These are phyloP conservation scores for Polydrusus cervinus DNA, from an alignment of 2,888 invertebrate species.

Conservation along the genomic window DNA sequence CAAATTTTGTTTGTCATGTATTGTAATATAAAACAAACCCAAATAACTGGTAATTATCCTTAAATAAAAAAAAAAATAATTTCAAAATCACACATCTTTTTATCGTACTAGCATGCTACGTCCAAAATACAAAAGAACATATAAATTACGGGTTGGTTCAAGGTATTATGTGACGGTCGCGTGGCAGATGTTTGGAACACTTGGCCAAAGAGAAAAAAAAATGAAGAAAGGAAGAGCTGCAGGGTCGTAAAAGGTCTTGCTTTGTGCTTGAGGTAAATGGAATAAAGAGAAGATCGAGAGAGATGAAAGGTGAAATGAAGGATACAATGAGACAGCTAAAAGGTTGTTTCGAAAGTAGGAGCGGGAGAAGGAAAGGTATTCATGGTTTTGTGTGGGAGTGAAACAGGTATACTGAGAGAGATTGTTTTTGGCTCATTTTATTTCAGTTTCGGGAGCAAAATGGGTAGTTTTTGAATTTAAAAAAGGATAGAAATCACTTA, in stretches of 20 bases:
- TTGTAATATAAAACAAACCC: too few relatives aligned
- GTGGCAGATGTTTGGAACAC: conserved; percentile 55
- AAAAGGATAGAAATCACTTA: neutral
- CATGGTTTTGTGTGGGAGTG: conserved; percentile 27
- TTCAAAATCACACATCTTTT: neutral
- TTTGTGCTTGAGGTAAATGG: conserved; percentile 22
- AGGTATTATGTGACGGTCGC: conserved; percentile 48
- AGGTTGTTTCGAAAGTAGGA: conserved; percentile 5
- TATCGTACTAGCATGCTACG: conserved; percentile 1
- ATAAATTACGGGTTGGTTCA: conserved; percentile 38
- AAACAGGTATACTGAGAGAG: conserved; percentile 20
- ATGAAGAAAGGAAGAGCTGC: conserved; percentile 26
- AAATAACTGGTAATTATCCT: too few relatives aligned
- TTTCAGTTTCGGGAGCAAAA: neutral
- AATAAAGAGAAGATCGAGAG: conserved; percentile 19
- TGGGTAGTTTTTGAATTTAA: neutral
- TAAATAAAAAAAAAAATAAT: neutral
- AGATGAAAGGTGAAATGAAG: conserved; percentile 9
- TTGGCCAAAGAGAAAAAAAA: conserved; percentile 35
- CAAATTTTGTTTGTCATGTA: too few relatives aligned
- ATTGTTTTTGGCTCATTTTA: neutral
- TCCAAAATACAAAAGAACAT: conserved; percentile 26
- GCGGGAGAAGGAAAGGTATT: conserved; percentile 10
- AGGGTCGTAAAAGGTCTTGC: conserved; percentile 26
- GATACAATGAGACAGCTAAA: neutral